Evolutionary conservation across 1,140 invertebrate species (phyloP), one percentile per base, ranked within the genome.

Genomic region (Onthophagus taurus): DNA sequence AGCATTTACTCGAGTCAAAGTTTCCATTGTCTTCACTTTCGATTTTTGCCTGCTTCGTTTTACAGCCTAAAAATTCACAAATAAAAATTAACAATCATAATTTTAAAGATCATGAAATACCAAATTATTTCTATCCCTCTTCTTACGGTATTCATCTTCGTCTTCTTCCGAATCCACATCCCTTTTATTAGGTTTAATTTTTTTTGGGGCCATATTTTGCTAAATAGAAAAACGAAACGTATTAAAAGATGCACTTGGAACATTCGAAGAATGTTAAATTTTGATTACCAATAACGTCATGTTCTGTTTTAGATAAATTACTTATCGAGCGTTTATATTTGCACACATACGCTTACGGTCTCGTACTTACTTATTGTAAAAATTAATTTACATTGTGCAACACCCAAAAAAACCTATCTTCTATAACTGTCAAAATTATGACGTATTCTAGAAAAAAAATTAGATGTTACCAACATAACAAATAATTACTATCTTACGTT

Each of bases 21-120:
- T 91, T 58, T 90, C 81, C 52, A 81, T 77, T n/a, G 88, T 83
- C 44, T 78, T 70, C 54, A 83, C 69, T 61, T 89, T 89, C 39
- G 83, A 85, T 66, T 92, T 93, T 24, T 83, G 85, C 50, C 90
- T 73, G 48, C 86, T 89, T 55, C 88, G 82, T 58, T 90, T 87
- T 2, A 93, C 90, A 29, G 89, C 89, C 78, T 83, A 54, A 12
- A 69, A 72, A 14, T 9, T 23, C 16, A 20, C 30, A n/a, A 41
- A 41, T 45, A 36, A 26, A 13, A 36, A 20, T 26, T 7, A 42
- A 50, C 41, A 24, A 19, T 38, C 2, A 11, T 26, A 8, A 26
- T n/a, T 18, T 34, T 4, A 41, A 2, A 37, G 31, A 34, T 45
- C n/a, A 13, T 7, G 11, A 45, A 24, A 59, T 68, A 81, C 80